Evolutionary conservation across 2,888 invertebrate species (phyloP).

Genomic region (Enchytraeus crypticus): DNA sequence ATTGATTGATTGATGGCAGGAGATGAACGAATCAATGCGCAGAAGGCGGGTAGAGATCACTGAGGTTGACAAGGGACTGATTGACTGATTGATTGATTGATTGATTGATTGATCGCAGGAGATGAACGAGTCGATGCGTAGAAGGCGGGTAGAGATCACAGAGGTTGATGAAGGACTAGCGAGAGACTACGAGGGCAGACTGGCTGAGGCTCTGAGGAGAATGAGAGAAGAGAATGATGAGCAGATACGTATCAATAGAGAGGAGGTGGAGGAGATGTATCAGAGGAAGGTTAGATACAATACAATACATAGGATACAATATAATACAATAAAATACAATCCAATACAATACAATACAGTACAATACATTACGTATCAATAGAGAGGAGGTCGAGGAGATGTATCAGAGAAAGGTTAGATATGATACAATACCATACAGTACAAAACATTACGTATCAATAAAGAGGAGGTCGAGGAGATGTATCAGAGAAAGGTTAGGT

Average conservation of each 20-base stretch:
- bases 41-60: conserved; percentile 75
- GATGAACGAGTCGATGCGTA: conserved; percentile 74
- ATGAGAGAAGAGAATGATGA: conserved; percentile 85
- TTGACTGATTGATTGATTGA: too few species aligned
- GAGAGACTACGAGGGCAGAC: conserved; percentile 85
- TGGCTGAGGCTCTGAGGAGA: conserved; percentile 82
- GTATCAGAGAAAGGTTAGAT: conserved; percentile 25
- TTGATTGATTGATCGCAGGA: too few species aligned
- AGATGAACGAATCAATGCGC: conserved; percentile 76
- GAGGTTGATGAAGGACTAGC: conserved; percentile 85
- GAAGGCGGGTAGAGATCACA: conserved; percentile 70
- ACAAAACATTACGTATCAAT: conserved; percentile 63
- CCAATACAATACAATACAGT: too few species aligned
- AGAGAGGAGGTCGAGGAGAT: conserved; percentile 76
- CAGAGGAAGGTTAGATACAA: conserved; percentile 22
- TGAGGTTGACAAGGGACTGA: conserved; percentile 82
- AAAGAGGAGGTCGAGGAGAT: conserved; percentile 76
- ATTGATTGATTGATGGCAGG: too few species aligned
- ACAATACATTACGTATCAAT: conserved; percentile 60
- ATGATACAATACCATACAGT: too few species aligned
- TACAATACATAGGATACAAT: background rate
- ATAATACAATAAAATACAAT: too few species aligned
- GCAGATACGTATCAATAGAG: conserved; percentile 77
- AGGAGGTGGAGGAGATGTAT: conserved; percentile 67
- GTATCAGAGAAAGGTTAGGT: conserved; percentile 25